Evolutionary conservation across 2,797 vertebrate genomes (phyloP).

Genomic region (Avahi laniger): DNA sequence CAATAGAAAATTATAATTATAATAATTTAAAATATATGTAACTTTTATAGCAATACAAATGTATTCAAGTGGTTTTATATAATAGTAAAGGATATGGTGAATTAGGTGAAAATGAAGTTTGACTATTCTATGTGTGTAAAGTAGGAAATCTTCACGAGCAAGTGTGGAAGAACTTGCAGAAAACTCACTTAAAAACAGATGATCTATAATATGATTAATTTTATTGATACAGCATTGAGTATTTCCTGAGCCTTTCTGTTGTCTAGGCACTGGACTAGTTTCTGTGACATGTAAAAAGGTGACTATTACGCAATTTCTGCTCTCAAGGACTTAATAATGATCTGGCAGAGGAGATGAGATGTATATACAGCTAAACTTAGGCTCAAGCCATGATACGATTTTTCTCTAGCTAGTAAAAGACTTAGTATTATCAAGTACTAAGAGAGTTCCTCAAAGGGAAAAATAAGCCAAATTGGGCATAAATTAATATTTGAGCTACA

Average conservation of each 20-base stretch:
- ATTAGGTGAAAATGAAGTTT: not conserved
- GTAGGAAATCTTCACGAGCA: not conserved
- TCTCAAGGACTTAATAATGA: not conserved
- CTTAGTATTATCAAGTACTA: not conserved
- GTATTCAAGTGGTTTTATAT: not conserved
- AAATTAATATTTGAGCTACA: not conserved
- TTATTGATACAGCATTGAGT: not conserved
- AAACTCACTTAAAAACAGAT: not conserved
- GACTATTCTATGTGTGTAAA: not conserved
- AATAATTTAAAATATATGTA: conserved; percentile 7
- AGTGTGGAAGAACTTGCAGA: not conserved
- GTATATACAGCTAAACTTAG: not conserved
- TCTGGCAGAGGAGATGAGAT: not conserved
- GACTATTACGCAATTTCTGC: not conserved
- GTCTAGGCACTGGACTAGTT: not conserved
- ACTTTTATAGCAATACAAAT: not conserved
- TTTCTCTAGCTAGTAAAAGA: not conserved
- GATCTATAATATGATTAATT: not conserved
- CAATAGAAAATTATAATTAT: not conserved
- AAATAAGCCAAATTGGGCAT: not conserved
- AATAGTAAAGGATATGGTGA: not conserved
- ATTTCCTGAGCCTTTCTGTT: not conserved
- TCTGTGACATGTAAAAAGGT: not conserved
- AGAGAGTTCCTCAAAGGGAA: not conserved
- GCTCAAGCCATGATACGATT: not conserved